phyloP scores from a whole-genome alignment of 1,140 invertebrate species.

The Nephotettix cincticeps region DNA sequence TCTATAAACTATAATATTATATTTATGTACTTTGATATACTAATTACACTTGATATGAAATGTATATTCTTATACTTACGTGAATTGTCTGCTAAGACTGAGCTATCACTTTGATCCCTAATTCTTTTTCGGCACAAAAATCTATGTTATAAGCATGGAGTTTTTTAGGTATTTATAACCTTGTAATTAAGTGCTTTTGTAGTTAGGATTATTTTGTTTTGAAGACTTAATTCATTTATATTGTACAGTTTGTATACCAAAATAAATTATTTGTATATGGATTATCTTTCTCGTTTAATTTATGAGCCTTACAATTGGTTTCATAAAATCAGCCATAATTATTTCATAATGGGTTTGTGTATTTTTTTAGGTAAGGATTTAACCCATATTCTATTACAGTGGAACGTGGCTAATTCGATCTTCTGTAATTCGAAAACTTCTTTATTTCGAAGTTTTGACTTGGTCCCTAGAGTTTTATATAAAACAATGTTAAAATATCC shows the following conservation, averaged over 20 bases:
- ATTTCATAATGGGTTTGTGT: no score
- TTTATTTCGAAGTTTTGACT: no score
- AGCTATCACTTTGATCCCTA: neutral
- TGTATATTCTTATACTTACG: constrained; percentile 18
- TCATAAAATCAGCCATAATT: no score
- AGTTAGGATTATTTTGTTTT: constrained; percentile 14
- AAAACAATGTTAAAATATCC: no score
- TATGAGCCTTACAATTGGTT: no score
- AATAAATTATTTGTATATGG: constrained; percentile 25
- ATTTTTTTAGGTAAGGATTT: no score
- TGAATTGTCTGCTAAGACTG: neutral
- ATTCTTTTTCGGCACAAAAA: neutral
- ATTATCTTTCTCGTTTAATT: no score
- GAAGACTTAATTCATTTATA: constrained; percentile 20
- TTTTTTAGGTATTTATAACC: no score
- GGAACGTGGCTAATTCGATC: no score
- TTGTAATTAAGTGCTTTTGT: neutral
- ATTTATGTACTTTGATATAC: constrained; percentile 10
- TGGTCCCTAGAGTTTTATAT: no score
- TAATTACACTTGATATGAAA: neutral
- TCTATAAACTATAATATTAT: neutral
- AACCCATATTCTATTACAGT: no score
- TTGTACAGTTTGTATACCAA: constrained; percentile 23
- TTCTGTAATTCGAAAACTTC: no score
- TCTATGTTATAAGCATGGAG: neutral